Base-by-base conservation (phyloP, 2,113 vertebrate genomes). In the Zosterops japonicus region DNA sequence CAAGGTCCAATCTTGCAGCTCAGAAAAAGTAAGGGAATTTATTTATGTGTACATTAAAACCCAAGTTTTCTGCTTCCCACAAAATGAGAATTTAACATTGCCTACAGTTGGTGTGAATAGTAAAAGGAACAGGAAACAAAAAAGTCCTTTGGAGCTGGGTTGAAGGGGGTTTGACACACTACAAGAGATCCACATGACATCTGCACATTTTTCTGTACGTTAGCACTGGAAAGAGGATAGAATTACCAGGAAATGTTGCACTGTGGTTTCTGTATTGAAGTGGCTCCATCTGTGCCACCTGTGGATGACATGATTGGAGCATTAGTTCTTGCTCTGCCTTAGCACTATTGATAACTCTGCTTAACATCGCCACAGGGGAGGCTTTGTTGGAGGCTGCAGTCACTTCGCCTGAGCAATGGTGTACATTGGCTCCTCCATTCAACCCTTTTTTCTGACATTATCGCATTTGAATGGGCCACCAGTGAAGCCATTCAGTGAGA, bases 391-490 rank as follows among this genome's bases (percentile, higher is more conserved):
- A 96, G 96, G 91, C 92, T 83, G 93, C 95, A 97, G 97, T 98
- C 98, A 98, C 97, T 98, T 98, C 72, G 97, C 97, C 95, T 97
- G 78, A 57, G 97, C 98, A 98, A 98, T 98, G 97, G 98, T 98
- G 97, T 98, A 98, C 97, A 97, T 97, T 97, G 98, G 97, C 83
- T 91, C 85, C 89, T 85, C 96, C 98, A 95, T 96, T 97, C 96
- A 97, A 23, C 53, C 52, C 88, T 91, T 94, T 96, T 96, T 93
- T 67, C 97, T 89, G 95, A 98, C 97, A 97, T 98, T 97, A 98
- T 96, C 80, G 92, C 96, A 96, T 98, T 97, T 98, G 96, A 98
- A 98, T 98, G 97, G 98, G 98, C 98, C 98, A 98, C 98, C 98
- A 97, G 98, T 96, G 98, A 98, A 98, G 98, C 97, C 97, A 97